Evolutionary conservation across 2,797 vertebrate genomes (phyloP), one percentile per base, ranked within the genome.

Genomic region (Helicolenus hilgendorfi): DNA sequence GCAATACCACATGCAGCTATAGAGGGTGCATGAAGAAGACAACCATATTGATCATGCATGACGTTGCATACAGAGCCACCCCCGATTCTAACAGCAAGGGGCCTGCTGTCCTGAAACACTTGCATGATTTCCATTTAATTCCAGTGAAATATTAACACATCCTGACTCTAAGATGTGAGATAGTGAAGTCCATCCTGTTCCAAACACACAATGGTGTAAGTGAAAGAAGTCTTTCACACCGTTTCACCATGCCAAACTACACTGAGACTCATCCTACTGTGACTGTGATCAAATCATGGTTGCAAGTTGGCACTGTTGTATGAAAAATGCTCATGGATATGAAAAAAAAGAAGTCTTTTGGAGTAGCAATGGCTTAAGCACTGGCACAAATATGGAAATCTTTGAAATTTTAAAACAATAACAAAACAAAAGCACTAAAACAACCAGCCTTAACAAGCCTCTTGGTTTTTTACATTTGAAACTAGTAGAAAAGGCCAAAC

Each of bases 1-100:
- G 96, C 96, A 95, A 90, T 90, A 93, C 86, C 74, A 93, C 96
- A 96, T 96, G 96, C 96, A 94, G 88, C 92, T 93, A 92, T 84
- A 95, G 85, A 94, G 83, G 89, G 92, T 92, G 95, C 95, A 92
- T 93, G 86, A 91, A 92, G 74, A 87, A 75, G 83, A 87, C 74
- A 77, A 89, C 85, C 79, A 72, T 79, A 76, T 82, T 67, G 89
- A 91, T 62, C 94, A 95, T 92, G 89, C 94, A 92, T 72, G 79
- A 91, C 74, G 45, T 55, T 36, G 59, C 71, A 71, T 62, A 83
- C 77, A 80, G 67, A 82, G 59, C 74, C 72, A 64, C 20, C 29
- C 58, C 65, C 58, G 73, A 53, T 69, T 72, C 69, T 71, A 79
- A 55, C 71, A 72, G 71, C 38, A 67, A 55, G 58, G 13, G 64